Evolutionary conservation across 2,797 vertebrate genomes (phyloP).

Genomic region (Sebastes kiyomatsui): DNA sequence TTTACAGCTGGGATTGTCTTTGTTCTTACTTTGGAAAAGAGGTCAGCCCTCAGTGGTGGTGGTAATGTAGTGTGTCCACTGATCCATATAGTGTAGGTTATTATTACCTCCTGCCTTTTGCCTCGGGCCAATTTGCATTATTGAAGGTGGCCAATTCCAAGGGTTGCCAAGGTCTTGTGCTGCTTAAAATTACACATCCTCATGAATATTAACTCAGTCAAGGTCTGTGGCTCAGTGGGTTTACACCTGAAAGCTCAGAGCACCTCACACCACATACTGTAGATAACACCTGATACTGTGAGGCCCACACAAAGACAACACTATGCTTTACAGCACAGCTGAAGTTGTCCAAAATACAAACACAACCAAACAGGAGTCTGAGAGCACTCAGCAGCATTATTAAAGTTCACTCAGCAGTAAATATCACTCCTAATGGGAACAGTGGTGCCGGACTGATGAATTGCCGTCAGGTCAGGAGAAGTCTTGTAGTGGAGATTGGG

Average conservation of each 20-base stretch:
- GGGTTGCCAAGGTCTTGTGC: slow-evolving; percentile 38
- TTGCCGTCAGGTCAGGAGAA: too few relatives aligned
- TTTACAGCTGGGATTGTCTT: slow-evolving; percentile 15
- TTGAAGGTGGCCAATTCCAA: slow-evolving; percentile 47
- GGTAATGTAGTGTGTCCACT: slow-evolving; percentile 9
- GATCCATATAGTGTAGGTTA: slow-evolving; percentile 47
- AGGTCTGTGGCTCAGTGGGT: neutral
- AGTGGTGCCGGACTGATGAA: too few relatives aligned
- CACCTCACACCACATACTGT: slow-evolving; percentile 5
- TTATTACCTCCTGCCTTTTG: slow-evolving; percentile 49
- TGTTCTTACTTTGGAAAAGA: slow-evolving; percentile 32
- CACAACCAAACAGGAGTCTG: too few relatives aligned
- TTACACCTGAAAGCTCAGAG: slow-evolving; percentile 2
- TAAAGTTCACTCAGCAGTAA: too few relatives aligned
- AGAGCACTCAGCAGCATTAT: too few relatives aligned
- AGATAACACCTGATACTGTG: neutral
- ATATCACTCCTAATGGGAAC: too few relatives aligned
- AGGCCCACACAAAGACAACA: neutral
- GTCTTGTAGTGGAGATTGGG: too few relatives aligned
- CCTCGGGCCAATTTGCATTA: slow-evolving; percentile 50
- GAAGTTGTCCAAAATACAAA: too few relatives aligned
- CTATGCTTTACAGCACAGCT: too few relatives aligned
- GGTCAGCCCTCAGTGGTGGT: slow-evolving; percentile 26
- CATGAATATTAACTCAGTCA: slow-evolving; percentile 37
- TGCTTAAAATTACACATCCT: slow-evolving; percentile 45